phyloP scores from a whole-genome alignment of 2,888 invertebrate species.

The Tenthredo distinguenda region DNA sequence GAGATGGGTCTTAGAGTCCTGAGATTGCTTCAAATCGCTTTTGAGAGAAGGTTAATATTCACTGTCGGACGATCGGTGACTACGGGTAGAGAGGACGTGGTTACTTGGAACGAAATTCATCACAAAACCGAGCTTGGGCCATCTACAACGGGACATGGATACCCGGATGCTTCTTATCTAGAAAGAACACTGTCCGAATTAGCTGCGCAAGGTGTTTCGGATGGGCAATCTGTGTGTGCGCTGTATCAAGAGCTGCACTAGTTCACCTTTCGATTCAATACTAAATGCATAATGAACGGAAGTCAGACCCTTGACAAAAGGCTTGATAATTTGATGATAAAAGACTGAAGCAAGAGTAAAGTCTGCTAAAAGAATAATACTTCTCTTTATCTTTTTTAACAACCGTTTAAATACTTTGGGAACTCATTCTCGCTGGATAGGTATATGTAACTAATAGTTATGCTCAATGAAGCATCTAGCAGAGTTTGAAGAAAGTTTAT shows the following conservation, averaged over 20 bases:
- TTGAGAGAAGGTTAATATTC: constrained; percentile 91
- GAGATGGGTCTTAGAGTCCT: constrained; percentile 89
- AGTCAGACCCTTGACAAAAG: not conserved
- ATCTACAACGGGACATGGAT: constrained; percentile 81
- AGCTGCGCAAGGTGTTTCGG: constrained; percentile 81
- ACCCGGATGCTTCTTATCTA: constrained; percentile 89
- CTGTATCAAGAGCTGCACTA: constrained; percentile 75
- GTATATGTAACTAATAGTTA: not conserved
- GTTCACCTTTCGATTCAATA: constrained; percentile 26
- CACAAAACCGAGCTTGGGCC: constrained; percentile 89
- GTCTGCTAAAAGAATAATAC: not conserved
- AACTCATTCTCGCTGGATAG: constrained; percentile 3
- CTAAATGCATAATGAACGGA: not conserved
- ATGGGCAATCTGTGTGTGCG: constrained; percentile 68
- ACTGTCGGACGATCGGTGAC: constrained; percentile 93
- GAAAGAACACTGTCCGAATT: constrained; percentile 83
- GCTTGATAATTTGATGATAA: not conserved
- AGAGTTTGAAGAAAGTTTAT: not conserved
- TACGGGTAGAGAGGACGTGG: constrained; percentile 94
- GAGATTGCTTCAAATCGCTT: constrained; percentile 88
- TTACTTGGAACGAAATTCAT: constrained; percentile 95
- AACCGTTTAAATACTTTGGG: not conserved
- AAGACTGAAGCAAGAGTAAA: constrained; percentile 39
- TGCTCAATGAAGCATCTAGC: not conserved
- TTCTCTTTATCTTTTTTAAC: not conserved